phyloP scores from a whole-genome alignment of 2,797 vertebrate species.

The Cirrhinus mrigala region DNA sequence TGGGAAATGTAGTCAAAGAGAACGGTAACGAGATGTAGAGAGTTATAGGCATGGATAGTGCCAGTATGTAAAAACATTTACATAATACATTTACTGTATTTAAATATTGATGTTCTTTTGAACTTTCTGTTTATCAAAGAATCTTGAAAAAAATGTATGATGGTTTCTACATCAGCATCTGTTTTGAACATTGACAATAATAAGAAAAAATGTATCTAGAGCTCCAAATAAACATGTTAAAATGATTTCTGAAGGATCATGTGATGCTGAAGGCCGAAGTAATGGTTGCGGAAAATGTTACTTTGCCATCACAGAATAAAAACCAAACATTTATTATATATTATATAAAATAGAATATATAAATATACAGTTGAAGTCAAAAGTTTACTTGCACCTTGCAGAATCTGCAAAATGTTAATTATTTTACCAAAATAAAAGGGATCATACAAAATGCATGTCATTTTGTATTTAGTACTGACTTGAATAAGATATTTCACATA shows the following conservation, averaged over 20 bases:
- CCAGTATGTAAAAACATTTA: not conserved
- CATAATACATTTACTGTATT: not conserved
- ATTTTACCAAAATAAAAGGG: no score
- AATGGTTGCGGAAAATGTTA: not conserved
- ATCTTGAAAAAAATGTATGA: not conserved
- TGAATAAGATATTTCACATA: no score
- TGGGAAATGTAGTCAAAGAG: conserved; percentile 45
- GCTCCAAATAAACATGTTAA: not conserved
- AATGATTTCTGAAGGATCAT: not conserved
- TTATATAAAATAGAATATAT: not conserved
- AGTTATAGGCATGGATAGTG: not conserved
- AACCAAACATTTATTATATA: not conserved
- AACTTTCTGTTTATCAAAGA: not conserved
- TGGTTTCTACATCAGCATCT: not conserved
- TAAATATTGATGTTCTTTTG: not conserved
- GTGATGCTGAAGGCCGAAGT: not conserved
- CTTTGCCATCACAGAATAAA: not conserved
- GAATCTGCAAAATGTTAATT: no score
- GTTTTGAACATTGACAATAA: not conserved
- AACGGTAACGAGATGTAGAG: not conserved
- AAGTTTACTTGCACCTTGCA: no score
- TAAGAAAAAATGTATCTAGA: not conserved
- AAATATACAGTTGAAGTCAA: no score
- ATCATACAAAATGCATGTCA: no score
- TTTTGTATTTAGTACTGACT: no score